A percentile compares a stretch with the other conserved stretches of the same genome.
phyloP scores from a whole-genome alignment of 2,888 invertebrate species.

The Sympetrum striolatum region DNA sequence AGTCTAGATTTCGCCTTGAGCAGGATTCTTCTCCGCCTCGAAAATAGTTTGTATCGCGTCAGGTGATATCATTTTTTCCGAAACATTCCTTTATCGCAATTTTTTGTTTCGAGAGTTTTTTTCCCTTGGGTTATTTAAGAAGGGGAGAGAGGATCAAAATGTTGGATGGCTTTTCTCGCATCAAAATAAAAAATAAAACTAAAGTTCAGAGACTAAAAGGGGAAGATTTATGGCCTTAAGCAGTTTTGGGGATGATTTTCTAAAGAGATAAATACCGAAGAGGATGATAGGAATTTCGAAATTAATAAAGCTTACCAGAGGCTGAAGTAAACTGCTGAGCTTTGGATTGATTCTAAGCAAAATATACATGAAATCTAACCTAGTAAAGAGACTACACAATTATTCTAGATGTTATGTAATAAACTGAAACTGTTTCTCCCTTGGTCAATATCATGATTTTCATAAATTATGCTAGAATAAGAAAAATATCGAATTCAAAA shows the following conservation, averaged over 20 bases:
- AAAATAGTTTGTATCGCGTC: neutral
- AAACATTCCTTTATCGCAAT: neutral
- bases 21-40: neutral
- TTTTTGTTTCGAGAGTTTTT: neutral
- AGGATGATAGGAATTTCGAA: neutral
- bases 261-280: neutral
- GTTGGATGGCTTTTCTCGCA: neutral
- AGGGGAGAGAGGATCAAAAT: neutral
- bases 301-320: neutral
- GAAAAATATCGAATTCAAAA: too few relatives aligned
- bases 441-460: too few relatives aligned
- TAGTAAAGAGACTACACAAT: too few relatives aligned
- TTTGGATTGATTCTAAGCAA: neutral
- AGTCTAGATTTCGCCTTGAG: neutral
- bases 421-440: too few relatives aligned
- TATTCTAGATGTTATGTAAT: too few relatives aligned
- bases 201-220: neutral
- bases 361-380: too few relatives aligned
- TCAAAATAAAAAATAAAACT: neutral
- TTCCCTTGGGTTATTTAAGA: neutral
- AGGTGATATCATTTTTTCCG: neutral
- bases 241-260: neutral
- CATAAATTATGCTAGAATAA: too few relatives aligned
- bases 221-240: neutral
- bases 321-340: neutral